Percentiles rank a stretch among this genome's conserved stretches.
Evolutionary conservation across 2,113 vertebrate genomes (phyloP).

Genomic region (Chaetodon auriga): DNA sequence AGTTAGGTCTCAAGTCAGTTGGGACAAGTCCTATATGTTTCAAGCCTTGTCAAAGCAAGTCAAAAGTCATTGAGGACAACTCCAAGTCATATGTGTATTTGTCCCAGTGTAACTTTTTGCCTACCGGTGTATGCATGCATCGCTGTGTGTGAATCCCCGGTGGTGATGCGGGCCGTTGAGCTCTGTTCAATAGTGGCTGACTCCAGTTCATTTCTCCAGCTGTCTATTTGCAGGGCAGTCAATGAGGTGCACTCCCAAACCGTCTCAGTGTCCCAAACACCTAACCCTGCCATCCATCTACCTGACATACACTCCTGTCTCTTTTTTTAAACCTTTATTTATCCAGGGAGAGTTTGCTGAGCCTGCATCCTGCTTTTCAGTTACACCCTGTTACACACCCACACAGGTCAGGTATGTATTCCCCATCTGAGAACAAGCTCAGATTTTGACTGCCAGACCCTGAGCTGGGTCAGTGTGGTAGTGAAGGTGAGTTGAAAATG

Average conservation of each 20-base stretch:
- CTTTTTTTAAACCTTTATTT: conserved; percentile 32
- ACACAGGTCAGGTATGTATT: conserved; percentile 24
- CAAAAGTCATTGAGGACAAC: not conserved
- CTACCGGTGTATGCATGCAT: not conserved
- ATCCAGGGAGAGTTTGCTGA: conserved; percentile 47
- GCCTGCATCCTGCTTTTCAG: conserved; percentile 22
- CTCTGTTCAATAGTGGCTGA: conserved; percentile 48
- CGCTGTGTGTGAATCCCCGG: conserved; percentile 23
- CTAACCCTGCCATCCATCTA: conserved; percentile 67
- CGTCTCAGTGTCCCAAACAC: conserved; percentile 45
- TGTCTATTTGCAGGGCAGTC: conserved; percentile 61
- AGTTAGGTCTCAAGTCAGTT: not conserved
- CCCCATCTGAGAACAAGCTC: conserved; percentile 7
- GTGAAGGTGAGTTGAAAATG: not conserved
- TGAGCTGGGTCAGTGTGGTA: not conserved
- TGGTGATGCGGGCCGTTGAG: conserved; percentile 52
- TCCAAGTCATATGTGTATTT: not conserved
- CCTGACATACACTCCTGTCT: conserved; percentile 45
- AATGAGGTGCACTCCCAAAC: conserved; percentile 64
- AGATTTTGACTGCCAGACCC: conserved; percentile 3
- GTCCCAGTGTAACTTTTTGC: not conserved
- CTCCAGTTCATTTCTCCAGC: conserved; percentile 66
- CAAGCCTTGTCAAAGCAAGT: not conserved
- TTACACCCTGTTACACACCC: not conserved
- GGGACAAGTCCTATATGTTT: not conserved